These are phyloP conservation scores for Catalaphyllia jardinei DNA, from an alignment of 64 coral and sea anemone genomes.

Conservation along the genomic window DNA sequence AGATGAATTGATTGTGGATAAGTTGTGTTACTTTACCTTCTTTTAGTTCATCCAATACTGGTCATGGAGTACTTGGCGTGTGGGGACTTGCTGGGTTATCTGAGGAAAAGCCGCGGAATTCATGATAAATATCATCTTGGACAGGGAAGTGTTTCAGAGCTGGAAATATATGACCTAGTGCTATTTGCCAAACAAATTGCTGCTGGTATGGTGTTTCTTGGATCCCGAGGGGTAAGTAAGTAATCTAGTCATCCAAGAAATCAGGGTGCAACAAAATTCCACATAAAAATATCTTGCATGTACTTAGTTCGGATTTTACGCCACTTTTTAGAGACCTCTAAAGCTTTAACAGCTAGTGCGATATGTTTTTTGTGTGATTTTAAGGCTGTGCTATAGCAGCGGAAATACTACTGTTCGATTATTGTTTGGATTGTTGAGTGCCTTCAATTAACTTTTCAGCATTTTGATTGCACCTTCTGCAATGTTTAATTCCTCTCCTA, in stretches of 20 bases:
- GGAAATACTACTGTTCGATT: no score
- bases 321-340: no score
- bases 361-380: no score
- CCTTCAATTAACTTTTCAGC: no score
- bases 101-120: conserved; percentile 27
- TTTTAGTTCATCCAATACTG: not conserved
- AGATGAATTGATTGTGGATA: not conserved
- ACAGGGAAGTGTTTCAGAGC: not conserved
- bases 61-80: not conserved
- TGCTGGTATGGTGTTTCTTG: conserved; percentile 19
- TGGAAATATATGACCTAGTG: conserved; percentile 25
- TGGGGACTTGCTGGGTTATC: conserved; percentile 5
- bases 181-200: conserved; percentile 6
- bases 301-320: no score
- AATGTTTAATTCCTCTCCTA: no score
- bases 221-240: conserved; percentile 7
- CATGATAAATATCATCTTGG: not conserved
- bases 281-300: not conserved
- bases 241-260: not conserved
- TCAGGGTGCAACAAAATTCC: not conserved
- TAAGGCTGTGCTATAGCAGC: no score
- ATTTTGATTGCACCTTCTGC: no score
- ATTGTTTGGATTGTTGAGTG: no score
- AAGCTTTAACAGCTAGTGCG: no score
- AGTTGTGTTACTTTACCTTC: not conserved